phyloP scores from a whole-genome alignment of 2,113 vertebrate genomes.

The Astatoreochromis straeleni region DNA sequence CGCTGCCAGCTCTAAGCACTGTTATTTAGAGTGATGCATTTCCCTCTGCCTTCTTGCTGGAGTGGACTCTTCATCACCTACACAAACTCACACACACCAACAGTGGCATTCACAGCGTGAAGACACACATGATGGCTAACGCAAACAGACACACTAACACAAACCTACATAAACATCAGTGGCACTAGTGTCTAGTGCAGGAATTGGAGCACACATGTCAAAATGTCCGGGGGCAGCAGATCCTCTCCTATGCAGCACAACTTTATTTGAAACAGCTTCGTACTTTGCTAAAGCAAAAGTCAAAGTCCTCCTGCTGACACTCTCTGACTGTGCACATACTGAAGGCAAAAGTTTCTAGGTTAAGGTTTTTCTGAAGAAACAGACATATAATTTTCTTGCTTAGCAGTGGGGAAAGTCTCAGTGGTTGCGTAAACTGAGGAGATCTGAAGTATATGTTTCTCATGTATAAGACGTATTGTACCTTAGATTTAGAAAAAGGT shows the following conservation, averaged over 20 bases:
- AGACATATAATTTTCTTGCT: neutral
- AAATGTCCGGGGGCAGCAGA: conserved; percentile 15
- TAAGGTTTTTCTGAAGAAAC: neutral
- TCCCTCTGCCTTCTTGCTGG: conserved; percentile 34
- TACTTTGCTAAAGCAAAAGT: neutral
- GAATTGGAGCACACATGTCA: conserved; percentile 45
- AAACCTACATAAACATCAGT: neutral
- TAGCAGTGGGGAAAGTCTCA: neutral
- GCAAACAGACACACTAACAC: neutral
- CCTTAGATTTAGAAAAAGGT: neutral
- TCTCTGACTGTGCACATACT: neutral
- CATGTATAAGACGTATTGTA: neutral
- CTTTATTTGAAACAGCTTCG: conserved; percentile 11
- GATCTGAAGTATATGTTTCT: neutral
- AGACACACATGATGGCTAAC: neutral
- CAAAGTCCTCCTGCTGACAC: neutral
- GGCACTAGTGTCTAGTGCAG: conserved; percentile 18
- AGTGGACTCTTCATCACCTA: conserved; percentile 47
- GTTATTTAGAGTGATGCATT: conserved; percentile 64
- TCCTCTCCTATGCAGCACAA: conserved; percentile 4
- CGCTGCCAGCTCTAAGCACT: conserved; percentile 46
- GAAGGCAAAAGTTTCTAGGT: neutral
- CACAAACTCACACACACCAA: neutral
- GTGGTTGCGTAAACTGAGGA: neutral
- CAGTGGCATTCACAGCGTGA: neutral